phyloP scores from a whole-genome alignment of 2,797 vertebrate species.

The Micropoecilia bifurca region DNA sequence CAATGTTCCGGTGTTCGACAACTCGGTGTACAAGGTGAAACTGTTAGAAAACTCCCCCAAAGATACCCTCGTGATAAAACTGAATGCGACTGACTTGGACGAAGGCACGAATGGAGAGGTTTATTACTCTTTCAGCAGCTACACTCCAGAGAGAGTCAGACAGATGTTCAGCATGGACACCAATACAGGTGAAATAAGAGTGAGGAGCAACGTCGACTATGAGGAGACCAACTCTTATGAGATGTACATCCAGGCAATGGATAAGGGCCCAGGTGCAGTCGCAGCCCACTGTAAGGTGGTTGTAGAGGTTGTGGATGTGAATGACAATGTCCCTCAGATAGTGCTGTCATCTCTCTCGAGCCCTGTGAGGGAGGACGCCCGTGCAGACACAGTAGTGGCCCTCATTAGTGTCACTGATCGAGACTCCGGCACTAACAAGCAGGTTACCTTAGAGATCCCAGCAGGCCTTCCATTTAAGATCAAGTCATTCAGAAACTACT shows the following conservation, averaged over 20 bases:
- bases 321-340: conserved; percentile 95
- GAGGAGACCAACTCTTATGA: conserved; percentile 95
- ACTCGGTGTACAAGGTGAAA: conserved; percentile 90
- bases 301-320: conserved; percentile 93
- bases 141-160: conserved; percentile 92
- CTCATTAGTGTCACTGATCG: conserved; percentile 94
- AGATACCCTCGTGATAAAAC: conserved; percentile 89
- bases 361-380: conserved; percentile 92
- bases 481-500: conserved; percentile 96
- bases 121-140: conserved; percentile 93
- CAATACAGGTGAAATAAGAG: conserved; percentile 89
- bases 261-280: conserved; percentile 92
- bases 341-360: conserved; percentile 92
- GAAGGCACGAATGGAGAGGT: conserved; percentile 94
- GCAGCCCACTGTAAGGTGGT: conserved; percentile 96
- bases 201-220: conserved; percentile 91
- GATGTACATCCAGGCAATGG: conserved; percentile 96
- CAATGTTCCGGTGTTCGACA: conserved; percentile 93
- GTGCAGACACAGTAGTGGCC: conserved; percentile 92
- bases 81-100: conserved; percentile 93
- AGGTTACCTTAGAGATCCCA: conserved; percentile 90
- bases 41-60: conserved; percentile 90
- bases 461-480: conserved; percentile 91
- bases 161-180: conserved; percentile 94
- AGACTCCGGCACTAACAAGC: conserved; percentile 92